Evolutionary conservation across 2,113 vertebrate genomes (phyloP).

Genomic region (Pelmatolapia mariae): DNA sequence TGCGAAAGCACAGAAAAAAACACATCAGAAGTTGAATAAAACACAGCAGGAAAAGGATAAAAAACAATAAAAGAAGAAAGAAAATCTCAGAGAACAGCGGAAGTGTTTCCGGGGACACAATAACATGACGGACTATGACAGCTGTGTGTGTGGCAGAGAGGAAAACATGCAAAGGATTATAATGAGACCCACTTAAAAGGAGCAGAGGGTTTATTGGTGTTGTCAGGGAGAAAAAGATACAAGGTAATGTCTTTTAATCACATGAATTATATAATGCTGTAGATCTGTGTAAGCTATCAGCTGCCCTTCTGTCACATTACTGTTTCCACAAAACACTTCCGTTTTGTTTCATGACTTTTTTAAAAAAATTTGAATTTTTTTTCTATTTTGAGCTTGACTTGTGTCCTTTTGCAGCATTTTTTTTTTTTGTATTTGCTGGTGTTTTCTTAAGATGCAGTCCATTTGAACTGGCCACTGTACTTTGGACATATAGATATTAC

Average conservation of each 20-base stretch:
- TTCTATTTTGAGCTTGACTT: neutral
- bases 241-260: neutral
- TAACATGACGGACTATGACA: neutral
- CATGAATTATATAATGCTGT: neutral
- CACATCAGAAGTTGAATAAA: neutral
- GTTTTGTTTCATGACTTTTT: neutral
- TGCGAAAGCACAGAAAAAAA: neutral
- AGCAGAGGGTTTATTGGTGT: neutral
- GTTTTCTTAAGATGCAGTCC: neutral
- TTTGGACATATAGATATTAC: neutral
- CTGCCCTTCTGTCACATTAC: neutral
- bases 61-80: neutral
- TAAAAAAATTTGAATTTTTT: accelerated
- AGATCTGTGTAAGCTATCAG: neutral
- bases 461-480: neutral
- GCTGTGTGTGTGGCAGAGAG: neutral
- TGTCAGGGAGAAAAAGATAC: neutral
- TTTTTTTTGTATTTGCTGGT: neutral
- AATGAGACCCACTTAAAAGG: neutral
- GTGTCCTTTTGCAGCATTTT: neutral
- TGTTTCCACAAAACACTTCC: neutral
- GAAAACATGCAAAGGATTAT: neutral
- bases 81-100: neutral
- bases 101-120: neutral
- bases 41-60: neutral